Evolutionary conservation across 2,888 invertebrate genomes (phyloP).

Genomic region (Schizaphis graminum): DNA sequence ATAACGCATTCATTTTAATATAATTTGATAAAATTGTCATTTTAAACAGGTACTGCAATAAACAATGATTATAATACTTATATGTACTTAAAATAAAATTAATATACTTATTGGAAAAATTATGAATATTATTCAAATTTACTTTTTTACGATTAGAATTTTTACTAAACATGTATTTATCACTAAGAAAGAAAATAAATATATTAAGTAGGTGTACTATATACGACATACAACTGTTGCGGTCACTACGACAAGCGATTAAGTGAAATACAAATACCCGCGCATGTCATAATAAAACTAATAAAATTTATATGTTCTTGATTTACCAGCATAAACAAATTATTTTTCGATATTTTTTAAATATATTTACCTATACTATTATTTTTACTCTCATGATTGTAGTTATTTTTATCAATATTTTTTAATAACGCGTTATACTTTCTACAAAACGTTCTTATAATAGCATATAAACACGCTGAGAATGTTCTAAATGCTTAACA

Average conservation of each 20-base stretch:
- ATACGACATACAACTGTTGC: background rate
- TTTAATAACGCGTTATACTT: background rate
- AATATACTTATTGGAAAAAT: no score
- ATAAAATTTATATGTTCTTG: background rate
- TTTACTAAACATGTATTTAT: background rate
- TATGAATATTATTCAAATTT: background rate
- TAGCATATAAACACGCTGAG: background rate
- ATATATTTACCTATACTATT: background rate
- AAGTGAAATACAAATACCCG: background rate
- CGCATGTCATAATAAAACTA: background rate
- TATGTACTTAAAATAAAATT: background rate
- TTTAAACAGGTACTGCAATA: no score
- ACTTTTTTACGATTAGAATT: background rate
- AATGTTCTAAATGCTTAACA: background rate
- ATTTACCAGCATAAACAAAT: background rate
- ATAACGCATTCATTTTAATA: background rate
- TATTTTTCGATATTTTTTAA: background rate
- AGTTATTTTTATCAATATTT: background rate
- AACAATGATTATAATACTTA: background rate
- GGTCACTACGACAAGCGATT: background rate
- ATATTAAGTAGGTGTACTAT: background rate
- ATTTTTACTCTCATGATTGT: no score
- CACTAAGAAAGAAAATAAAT: background rate
- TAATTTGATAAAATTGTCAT: background rate
- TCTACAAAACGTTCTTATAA: background rate